These are phyloP conservation scores for Papilio polytes DNA, from an alignment of 1,140 invertebrate species.

Conservation along the genomic window DNA sequence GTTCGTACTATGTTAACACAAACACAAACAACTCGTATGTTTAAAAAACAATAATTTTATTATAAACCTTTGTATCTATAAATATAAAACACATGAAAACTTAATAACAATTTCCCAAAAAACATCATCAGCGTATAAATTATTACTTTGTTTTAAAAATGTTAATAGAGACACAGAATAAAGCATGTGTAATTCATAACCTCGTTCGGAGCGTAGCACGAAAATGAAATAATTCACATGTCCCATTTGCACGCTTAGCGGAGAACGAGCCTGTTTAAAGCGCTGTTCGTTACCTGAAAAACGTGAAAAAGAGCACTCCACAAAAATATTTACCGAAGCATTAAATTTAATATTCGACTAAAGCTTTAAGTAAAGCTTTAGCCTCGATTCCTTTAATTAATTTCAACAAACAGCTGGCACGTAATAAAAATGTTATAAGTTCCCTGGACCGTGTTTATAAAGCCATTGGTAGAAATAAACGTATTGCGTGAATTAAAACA, in stretches of 20 bases:
- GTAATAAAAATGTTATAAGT: background rate
- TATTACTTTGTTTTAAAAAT: conserved; percentile 18
- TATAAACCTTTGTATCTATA: background rate
- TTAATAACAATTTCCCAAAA: background rate
- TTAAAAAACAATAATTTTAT: background rate
- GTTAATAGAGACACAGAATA: conserved; percentile 25
- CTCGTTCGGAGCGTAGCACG: background rate
- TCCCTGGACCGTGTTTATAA: background rate
- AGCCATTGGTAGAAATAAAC: background rate
- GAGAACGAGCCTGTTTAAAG: conserved; percentile 12
- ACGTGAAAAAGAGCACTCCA: conserved; percentile 9
- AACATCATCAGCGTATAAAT: background rate
- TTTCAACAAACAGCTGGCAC: background rate
- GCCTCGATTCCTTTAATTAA: conserved; percentile 13
- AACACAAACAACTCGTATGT: no score
- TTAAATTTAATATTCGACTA: conserved; percentile 18
- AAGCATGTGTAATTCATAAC: conserved; percentile 18
- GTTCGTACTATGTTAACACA: background rate
- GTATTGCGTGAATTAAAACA: no score
- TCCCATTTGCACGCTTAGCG: conserved; percentile 26
- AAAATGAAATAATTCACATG: conserved; percentile 32
- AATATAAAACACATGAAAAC: background rate
- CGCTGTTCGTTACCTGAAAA: conserved; percentile 13
- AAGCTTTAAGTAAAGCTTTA: background rate
- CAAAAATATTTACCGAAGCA: conserved; percentile 3